Conservation (phyloP, 1,140 invertebrate species). For the Kradibia gibbosae region DNA sequence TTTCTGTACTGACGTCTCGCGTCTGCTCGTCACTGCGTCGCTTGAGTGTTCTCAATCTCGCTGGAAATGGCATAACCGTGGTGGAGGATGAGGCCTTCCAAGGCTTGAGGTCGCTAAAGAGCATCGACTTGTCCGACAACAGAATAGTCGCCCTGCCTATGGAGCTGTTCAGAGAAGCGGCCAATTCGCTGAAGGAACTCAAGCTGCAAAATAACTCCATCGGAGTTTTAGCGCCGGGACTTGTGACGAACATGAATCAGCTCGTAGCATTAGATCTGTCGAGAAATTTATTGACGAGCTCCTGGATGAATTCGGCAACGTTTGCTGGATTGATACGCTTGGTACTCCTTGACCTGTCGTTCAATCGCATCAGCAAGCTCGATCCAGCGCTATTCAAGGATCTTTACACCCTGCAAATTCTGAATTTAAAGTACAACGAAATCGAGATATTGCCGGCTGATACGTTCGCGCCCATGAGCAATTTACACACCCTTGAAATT, state of each 20-base stretch:
- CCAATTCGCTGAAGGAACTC: conserved; percentile 86
- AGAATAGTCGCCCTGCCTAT: conserved; percentile 90
- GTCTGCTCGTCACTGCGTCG: conserved; percentile 85
- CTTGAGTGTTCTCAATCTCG: conserved; percentile 83
- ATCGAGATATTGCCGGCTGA: conserved; percentile 83
- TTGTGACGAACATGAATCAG: conserved; percentile 88
- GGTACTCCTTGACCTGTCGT: conserved; percentile 87
- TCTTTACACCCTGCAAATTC: conserved; percentile 85
- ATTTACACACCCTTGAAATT: conserved; percentile 85
- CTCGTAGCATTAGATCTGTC: conserved; percentile 90
- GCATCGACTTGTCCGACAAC: conserved; percentile 89
- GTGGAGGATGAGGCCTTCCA: conserved; percentile 86
- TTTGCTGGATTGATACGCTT: conserved; percentile 90
- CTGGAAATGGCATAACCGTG: conserved; percentile 89
- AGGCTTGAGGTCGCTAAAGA: conserved; percentile 83
- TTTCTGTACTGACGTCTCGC: conserved; percentile 83
- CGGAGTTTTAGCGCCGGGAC: conserved; percentile 82
- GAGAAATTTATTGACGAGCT: conserved; percentile 87
- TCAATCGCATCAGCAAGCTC: conserved; percentile 86
- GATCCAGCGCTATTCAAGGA: conserved; percentile 87
- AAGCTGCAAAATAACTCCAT: conserved; percentile 92
- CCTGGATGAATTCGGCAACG: conserved; percentile 86
- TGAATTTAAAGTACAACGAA: conserved; percentile 85
- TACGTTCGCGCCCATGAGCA: conserved; percentile 85
- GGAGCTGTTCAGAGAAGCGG: conserved; percentile 84